Base-by-base conservation (phyloP, 2,888 invertebrate genomes). In the Lithophane ornitopus region DNA sequence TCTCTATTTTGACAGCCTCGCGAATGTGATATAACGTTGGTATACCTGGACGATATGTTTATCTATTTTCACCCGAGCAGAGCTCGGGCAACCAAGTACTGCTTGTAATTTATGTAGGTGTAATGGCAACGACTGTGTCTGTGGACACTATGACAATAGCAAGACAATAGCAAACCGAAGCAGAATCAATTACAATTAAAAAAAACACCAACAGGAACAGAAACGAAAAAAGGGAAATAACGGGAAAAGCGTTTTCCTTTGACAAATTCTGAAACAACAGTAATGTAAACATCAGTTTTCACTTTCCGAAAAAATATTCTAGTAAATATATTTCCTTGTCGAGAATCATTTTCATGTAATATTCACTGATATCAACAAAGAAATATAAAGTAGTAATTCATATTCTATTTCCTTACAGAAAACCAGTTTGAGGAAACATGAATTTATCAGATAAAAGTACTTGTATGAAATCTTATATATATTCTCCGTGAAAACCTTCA, bases 381-480 rank as follows among this genome's bases (percentile, higher is more conserved):
- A 70, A 75, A 67, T 67, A 52, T 76, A 62, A 70, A 61, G 49
- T 52, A 70, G 41, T 67, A 28, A 56, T 70, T 11, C 16, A 66
- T 59, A 66, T 82, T 61, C 28, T 39, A 28, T 71, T 44, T 70
- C 67, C 67, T 73, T 16, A 52, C 26, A 63, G 54, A 67, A 65
- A 84, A 39, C 49, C 59, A 58, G 65, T 68, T 74, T 54, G 34
- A 28, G 44, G 59, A 68, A 70, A 78, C 69, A 65, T 65, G 44
- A 70, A 77, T 76, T 68, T 73, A 69, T 85, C 62, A 70, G 58
- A 69, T 75, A 63, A 69, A 61, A 61, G 28, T 44, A 52, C 66
- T 70, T 79, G 34, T 66, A 69, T 52, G 54, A 71, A 71, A 66
- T 80, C 65, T 22, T 49, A 56, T 71, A 34, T 22, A 54, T 76